phyloP scores from a whole-genome alignment of 2,888 invertebrate genomes.

The Ethmia dodecea region DNA sequence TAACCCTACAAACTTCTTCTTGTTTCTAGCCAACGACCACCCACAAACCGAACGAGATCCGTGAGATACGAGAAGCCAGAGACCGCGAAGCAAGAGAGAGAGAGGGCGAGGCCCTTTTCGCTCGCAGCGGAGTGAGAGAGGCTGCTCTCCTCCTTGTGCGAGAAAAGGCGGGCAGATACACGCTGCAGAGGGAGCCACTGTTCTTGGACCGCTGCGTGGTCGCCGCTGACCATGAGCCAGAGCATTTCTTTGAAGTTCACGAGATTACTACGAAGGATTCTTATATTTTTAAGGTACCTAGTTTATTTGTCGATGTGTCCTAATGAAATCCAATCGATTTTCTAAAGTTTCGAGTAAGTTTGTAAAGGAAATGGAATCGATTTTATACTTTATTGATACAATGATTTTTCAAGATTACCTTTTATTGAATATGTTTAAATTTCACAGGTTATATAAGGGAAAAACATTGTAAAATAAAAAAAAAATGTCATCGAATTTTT shows the following conservation, averaged over 20 bases:
- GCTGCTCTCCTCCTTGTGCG: conserved; percentile 92
- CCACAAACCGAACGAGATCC: conserved; percentile 82
- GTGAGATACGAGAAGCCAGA: conserved; percentile 62
- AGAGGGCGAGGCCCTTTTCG: conserved; percentile 77
- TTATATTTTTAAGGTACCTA: conserved; percentile 92
- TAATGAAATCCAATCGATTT: too few species aligned
- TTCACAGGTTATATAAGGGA: too few species aligned
- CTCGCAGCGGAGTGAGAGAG: conserved; percentile 88
- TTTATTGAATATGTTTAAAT: too few species aligned
- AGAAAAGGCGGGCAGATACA: conserved; percentile 93
- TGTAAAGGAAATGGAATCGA: too few species aligned
- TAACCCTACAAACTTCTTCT: background rate
- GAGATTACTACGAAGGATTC: conserved; percentile 95
- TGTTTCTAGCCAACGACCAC: conserved; percentile 81
- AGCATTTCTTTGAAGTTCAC: conserved; percentile 97
- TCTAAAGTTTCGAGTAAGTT: too few species aligned
- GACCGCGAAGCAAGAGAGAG: conserved; percentile 63
- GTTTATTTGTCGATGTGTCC: too few species aligned
- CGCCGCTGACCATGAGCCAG: conserved; percentile 92
- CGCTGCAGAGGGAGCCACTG: conserved; percentile 91
- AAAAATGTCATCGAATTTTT: too few species aligned
- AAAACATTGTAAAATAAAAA: too few species aligned
- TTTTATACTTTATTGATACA: too few species aligned
- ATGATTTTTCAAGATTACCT: too few species aligned
- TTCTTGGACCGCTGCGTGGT: conserved; percentile 95